Conservation (phyloP, 2,888 invertebrate species). For the Machimus atricapillus region DNA sequence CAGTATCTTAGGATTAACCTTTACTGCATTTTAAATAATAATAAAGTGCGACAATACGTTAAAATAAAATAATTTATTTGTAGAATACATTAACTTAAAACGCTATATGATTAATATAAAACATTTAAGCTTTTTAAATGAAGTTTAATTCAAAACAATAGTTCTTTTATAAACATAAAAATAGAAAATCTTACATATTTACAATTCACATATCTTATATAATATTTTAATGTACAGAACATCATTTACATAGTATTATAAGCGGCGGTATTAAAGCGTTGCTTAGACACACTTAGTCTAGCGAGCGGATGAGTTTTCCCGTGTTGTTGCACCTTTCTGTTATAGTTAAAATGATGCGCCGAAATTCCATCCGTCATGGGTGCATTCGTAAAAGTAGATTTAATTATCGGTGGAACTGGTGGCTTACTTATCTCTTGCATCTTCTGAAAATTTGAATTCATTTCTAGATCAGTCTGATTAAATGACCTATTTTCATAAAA, state of each 20-base stretch:
- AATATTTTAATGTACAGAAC: slow-evolving; percentile 28
- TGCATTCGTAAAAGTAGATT: slow-evolving; percentile 45
- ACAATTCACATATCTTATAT: slow-evolving; percentile 49
- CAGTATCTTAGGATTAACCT: neutral
- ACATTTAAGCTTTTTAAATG: slow-evolving; percentile 46
- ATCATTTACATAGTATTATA: slow-evolving; percentile 85
- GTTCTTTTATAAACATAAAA: slow-evolving; percentile 58
- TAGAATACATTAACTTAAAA: slow-evolving; percentile 43
- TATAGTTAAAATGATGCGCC: slow-evolving; percentile 56
- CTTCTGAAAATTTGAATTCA: slow-evolving; percentile 45
- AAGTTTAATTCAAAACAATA: slow-evolving; percentile 55
- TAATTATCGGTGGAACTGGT: slow-evolving; percentile 60
- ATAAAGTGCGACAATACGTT: neutral
- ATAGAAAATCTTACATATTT: slow-evolving; percentile 57
- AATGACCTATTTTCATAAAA: slow-evolving; percentile 56
- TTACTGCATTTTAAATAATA: neutral
- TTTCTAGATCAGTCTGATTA: slow-evolving; percentile 39
- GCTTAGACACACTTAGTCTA: slow-evolving; percentile 80
- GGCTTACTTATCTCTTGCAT: slow-evolving; percentile 60
- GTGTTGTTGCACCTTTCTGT: slow-evolving; percentile 83
- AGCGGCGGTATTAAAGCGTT: slow-evolving; percentile 77
- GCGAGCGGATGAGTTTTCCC: slow-evolving; percentile 92
- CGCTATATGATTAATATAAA: slow-evolving; percentile 42
- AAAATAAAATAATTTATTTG: slow-evolving; percentile 46
- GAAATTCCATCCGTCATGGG: slow-evolving; percentile 52